Base-by-base conservation (phyloP, 2,888 invertebrate species). In the Leucoma salicis region DNA sequence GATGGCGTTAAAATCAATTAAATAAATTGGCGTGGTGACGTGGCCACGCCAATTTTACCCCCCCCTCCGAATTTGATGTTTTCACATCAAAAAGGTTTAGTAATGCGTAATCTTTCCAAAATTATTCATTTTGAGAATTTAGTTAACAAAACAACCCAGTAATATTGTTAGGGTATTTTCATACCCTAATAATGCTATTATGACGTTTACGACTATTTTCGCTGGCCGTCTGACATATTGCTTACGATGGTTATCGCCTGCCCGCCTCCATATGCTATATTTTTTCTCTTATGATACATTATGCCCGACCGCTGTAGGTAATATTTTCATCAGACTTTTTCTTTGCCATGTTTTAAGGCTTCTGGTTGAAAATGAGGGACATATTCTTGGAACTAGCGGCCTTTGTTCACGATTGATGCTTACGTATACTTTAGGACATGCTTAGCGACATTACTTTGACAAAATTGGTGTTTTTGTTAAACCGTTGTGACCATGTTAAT, bases 251-350 rank as follows among this genome's bases (percentile, higher is more conserved):
- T 68, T 70, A 67, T 68, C 63, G 57, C 52, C 42, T 39, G 37
- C 50, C 44, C 54, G 57, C 57, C 54, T 60, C 55, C 61, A 59
- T 63, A 64, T 53, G 66, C 58, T 60, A 67, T 70, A 66, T 70
- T 66, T 67, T 64, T 63, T 59, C 63, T 53, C 66, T 67, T 66
- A 66, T 68, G 53, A 62, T 58, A 59, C 53, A 60, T 66, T 55
- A 63, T 64, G 60, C 53, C 53, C 62, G 54, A 55, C 54, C 57
- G 61, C 48, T 46, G 58, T 49, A 51, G 52, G 66, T 62, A 63
- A 72, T 71, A 70, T 73, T 70, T 70, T 70, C 73, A 66, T 72
- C 68, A 66, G 64, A 53, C 49, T 66, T 63, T 64, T 44, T 49
- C 41, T 45, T 49, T 51, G 36, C 12, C 42, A 57, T 57, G 49